A percentile compares a stretch with the other conserved stretches of the same genome.
Evolutionary conservation across 2,888 invertebrate species (phyloP).

Genomic region (Caenorhabditis sulstoni): DNA sequence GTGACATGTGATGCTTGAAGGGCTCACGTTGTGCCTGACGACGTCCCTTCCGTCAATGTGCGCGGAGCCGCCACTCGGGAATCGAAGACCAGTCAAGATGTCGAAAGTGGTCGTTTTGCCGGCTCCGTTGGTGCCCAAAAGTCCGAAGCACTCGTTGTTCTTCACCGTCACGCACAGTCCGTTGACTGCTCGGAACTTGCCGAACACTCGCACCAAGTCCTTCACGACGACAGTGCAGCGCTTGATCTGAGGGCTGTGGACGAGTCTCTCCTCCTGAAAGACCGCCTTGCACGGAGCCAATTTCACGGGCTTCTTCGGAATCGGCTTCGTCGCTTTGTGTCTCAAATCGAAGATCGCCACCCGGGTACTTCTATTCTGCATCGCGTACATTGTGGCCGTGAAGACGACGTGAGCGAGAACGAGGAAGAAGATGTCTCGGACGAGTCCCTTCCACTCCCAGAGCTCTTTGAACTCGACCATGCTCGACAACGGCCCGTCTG

Average conservation of each 20-base stretch:
- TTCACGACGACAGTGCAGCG: constrained; percentile 32
- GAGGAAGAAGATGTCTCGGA: constrained; percentile 19
- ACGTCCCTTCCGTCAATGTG: constrained; percentile 58
- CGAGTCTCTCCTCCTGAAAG: constrained; percentile 4
- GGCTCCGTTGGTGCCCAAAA: constrained; percentile 76
- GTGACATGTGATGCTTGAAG: not conserved
- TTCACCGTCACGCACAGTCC: constrained; percentile 73
- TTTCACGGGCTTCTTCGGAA: constrained; percentile 32
- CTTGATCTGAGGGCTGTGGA: constrained; percentile 5
- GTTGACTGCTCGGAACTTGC: constrained; percentile 58
- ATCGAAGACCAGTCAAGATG: constrained; percentile 75
- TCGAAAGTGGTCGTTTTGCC: constrained; percentile 80
- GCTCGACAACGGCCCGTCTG: not conserved
- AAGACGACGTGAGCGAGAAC: constrained; percentile 1
- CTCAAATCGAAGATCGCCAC: constrained; percentile 38
- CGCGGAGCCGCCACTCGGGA: constrained; percentile 59
- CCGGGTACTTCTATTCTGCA: constrained; percentile 27
- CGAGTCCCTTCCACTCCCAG: constrained; percentile 35
- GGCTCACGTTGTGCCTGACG: constrained; percentile 47
- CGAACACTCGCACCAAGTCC: constrained; percentile 27
- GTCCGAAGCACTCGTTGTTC: constrained; percentile 76
- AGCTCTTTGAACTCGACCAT: constrained; percentile 15
- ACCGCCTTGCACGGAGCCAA: constrained; percentile 31
- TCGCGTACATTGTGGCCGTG: constrained; percentile 6
- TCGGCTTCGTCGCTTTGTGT: constrained; percentile 25